Conservation (phyloP, 1,140 invertebrate genomes). For the Gonioctena quinquepunctata region DNA sequence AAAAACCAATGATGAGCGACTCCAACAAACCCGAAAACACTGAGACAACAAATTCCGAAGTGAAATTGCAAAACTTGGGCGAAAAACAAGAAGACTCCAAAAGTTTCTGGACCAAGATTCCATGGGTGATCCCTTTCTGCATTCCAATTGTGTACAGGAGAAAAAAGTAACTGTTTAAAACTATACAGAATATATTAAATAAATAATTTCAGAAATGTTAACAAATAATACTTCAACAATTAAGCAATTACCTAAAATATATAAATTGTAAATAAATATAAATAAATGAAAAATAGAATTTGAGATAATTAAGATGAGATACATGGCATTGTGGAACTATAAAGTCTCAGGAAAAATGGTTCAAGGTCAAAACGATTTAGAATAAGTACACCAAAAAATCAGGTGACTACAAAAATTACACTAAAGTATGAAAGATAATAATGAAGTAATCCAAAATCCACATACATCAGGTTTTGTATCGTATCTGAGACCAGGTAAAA, state of each 20-base stretch:
- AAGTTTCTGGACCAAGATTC: neutral
- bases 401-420: neutral
- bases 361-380: neutral
- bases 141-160: neutral
- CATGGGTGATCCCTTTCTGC: neutral
- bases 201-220: neutral
- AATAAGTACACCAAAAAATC: too few species aligned
- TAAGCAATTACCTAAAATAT: neutral
- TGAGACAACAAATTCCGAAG: neutral
- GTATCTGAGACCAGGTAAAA: too few species aligned
- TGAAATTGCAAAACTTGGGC: neutral
- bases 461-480: too few species aligned
- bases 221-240: neutral
- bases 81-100: neutral
- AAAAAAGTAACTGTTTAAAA: conserved; percentile 2
- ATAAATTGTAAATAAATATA: conserved; percentile 3
- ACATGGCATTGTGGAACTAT: neutral
- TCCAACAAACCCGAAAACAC: neutral
- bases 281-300: neutral
- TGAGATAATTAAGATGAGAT: neutral
- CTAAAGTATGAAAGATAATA: neutral
- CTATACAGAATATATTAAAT: neutral
- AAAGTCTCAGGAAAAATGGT: neutral
- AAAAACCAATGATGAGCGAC: neutral
- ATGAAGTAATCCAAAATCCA: neutral